phyloP scores from a whole-genome alignment of 2,797 vertebrate genomes.

The Acanthiza pusilla region DNA sequence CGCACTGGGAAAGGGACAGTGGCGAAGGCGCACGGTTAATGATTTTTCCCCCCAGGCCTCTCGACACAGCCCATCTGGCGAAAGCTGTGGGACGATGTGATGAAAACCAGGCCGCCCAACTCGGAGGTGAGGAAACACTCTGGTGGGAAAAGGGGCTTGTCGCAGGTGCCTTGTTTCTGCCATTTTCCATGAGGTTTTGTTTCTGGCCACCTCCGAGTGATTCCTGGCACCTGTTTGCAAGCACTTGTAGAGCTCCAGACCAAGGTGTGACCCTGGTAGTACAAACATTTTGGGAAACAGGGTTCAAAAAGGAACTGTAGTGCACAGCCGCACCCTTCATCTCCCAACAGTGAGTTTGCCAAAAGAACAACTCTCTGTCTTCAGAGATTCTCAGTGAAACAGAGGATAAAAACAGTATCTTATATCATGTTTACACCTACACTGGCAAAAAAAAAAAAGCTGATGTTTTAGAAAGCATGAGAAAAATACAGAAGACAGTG shows the following conservation, averaged over 20 bases:
- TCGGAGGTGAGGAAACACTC: slow-evolving; percentile 70
- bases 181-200: fast-evolving
- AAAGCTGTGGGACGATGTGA: slow-evolving; percentile 81
- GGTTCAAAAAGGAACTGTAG: neutral
- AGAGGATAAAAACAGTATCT: neutral
- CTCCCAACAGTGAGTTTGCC: neutral
- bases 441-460: neutral
- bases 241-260: fast-evolving
- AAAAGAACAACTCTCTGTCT: neutral
- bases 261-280: neutral
- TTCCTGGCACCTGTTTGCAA: neutral
- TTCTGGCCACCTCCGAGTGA: fast-evolving
- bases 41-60: slow-evolving; percentile 73
- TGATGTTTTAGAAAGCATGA: neutral
- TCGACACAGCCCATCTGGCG: slow-evolving; percentile 84
- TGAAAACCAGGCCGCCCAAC: slow-evolving; percentile 77
- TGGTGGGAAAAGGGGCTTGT: neutral
- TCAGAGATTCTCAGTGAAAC: neutral
- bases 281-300: neutral
- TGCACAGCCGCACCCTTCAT: neutral
- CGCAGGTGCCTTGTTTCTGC: fast-evolving
- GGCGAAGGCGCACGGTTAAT: neutral
- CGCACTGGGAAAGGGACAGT: fast-evolving
- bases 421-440: neutral
- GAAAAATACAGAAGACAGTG: neutral